A percentile compares a stretch with the other conserved stretches of the same genome.
These are phyloP conservation scores for Hassar affinis DNA, from an alignment of 2,113 vertebrate species.

Conservation along the genomic window DNA sequence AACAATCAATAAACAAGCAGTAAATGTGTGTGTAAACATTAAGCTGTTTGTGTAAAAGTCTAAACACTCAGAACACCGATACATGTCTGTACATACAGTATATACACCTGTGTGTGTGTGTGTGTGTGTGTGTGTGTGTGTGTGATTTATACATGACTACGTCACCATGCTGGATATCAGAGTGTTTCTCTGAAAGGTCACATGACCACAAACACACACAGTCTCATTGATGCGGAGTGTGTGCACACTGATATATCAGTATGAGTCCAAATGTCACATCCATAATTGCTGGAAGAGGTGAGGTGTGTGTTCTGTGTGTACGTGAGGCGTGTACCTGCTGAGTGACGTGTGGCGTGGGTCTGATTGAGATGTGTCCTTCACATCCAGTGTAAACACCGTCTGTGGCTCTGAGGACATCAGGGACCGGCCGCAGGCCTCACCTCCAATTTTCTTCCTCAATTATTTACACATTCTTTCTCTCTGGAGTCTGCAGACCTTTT, in stretches of 20 bases:
- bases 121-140: not conserved
- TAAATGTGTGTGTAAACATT: not conserved
- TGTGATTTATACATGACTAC: not conserved
- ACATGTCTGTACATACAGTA: too few relatives aligned
- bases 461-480: constrained; percentile 10
- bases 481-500: not conserved
- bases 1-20: not conserved
- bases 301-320: not conserved
- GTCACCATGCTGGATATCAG: not conserved
- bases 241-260: not conserved
- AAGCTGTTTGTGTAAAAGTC: not conserved
- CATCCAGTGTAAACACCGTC: not conserved
- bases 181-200: not conserved
- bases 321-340: not conserved
- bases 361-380: not conserved
- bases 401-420: not conserved
- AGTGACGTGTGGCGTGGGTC: not conserved
- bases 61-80: not conserved
- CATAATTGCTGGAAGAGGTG: not conserved
- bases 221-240: not conserved
- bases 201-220: not conserved
- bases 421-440: not conserved
- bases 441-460: constrained; percentile 14
- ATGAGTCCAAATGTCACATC: not conserved
- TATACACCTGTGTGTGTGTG: too few relatives aligned